Evolutionary conservation across 2,888 invertebrate genomes (phyloP), one percentile per base, ranked within the genome.

Genomic region (Mactromeris polynyma): DNA sequence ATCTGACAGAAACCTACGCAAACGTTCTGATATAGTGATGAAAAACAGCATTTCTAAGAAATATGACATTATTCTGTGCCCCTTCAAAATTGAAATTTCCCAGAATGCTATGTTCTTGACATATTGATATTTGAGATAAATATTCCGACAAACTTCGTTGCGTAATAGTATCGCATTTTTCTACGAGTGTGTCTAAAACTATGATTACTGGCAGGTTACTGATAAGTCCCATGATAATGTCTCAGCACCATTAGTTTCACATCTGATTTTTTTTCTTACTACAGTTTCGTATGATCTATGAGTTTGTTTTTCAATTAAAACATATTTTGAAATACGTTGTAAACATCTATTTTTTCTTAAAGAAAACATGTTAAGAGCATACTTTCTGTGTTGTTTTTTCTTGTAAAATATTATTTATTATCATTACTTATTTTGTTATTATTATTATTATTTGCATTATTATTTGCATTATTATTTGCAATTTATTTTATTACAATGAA

Each of bases 51-150:
- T 46, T 78, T 58, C 77, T 78, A 33, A 73, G 73, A 73, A 81
- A 73, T 86, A 89, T 89, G 89, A 86, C 89, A 89, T 58, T 81
- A 86, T 81, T 86, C 42, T 81, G 42, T 82, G 88, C 78, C 73
- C 84, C 85, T 85, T 82, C 69, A 73, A 46, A 78, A 58, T 84
- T 89, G 89, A 89, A 87, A 89, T 82, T 82, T 78, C 78, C 81
- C 89, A 89, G 89, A 81, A 85, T 85, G 40, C 69, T 36, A 51
- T 81, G 36, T 81, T 88, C 82, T 81, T 88, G 88, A 85, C 88
- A 85, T 79, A 69, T 81, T 85, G 88, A 88, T 88, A 82, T 88
- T 82, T 81, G 36, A 85, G 88, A 88, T 88, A 81, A 85, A 38
- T 38, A 54, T 78, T 58, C 84, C 58, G 81, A 81, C 85, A 84